phyloP scores from a whole-genome alignment of 1,140 invertebrate genomes.

The Tetranychus cinnabarinus region DNA sequence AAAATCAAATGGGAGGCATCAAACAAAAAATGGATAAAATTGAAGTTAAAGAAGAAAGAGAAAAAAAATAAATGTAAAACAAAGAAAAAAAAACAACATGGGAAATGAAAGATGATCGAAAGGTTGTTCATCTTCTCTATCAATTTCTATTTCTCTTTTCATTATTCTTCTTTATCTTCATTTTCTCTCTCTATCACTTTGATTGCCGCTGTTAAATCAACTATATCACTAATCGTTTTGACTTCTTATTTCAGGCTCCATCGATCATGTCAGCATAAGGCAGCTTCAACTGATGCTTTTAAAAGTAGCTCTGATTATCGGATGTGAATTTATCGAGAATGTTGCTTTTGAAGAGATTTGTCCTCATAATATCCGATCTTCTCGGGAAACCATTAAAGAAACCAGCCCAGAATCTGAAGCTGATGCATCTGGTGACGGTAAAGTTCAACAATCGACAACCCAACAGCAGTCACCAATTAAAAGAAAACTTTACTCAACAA shows the following conservation, averaged over 20 bases:
- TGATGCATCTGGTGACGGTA: neutral
- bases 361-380: neutral
- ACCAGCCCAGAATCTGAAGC: neutral
- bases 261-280: constrained; percentile 12
- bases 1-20: no score
- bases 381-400: neutral
- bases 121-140: neutral
- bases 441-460: no score
- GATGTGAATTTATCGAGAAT: constrained; percentile 82
- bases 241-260: neutral
- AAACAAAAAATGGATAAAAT: no score
- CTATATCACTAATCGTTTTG: neutral
- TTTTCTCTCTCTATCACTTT: neutral
- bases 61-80: no score
- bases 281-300: constrained; percentile 19
- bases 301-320: constrained; percentile 83
- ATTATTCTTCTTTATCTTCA: neutral
- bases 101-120: no score
- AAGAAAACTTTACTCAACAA: neutral
- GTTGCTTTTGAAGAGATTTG: constrained; percentile 52
- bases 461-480: neutral
- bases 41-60: no score
- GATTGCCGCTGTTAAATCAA: constrained; percentile 32
- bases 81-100: no score
- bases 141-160: neutral